Evolutionary conservation across 2,888 invertebrate species (phyloP), one percentile per base, ranked within the genome.

Genomic region (Chloromyia formosa): DNA sequence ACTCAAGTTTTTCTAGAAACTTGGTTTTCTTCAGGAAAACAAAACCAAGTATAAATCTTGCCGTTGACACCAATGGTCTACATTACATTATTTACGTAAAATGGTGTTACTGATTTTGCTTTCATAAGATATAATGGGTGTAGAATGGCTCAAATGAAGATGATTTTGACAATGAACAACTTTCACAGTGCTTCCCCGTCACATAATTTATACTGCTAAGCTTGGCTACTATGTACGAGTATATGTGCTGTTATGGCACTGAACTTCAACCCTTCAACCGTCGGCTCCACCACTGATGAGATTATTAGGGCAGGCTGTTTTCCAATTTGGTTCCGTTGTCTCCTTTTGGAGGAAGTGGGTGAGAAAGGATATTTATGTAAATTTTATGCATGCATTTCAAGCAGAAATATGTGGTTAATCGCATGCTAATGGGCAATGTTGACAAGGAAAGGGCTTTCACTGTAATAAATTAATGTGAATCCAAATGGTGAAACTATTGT

Each of bases 351-450:
- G 56, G 54, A 35, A 16, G 54, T 56, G 22, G 53, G 40, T 7
- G 35, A 64, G n/a, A 23, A 62, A 66, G 27, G 54, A 64, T 74
- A 74, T 74, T 74, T 74, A 74, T 74, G 74, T 49, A 74, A 74
- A 74, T 74, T 74, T 74, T 74, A 74, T 74, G 74, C 74, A 74
- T 74, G 76, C 77, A 76, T 75, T 75, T 75, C 77, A 73, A 77
- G 76, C 78, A 78, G 79, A 81, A 81, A 80, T 79, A 80, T 80
- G 79, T 77, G 79, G 80, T 80, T 81, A 80, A 81, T 81, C 79
- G 81, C 80, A 79, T 79, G 78, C 79, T 80, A 80, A 80, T 80
- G 78, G 79, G 74, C 78, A 74, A 77, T 81, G 80, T 81, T 81
- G 81, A 80, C 81, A 81, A 79, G 79, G 78, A 80, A 80, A 80